Percentiles rank a stretch among this genome's conserved stretches.
phyloP scores from a whole-genome alignment of 2,888 invertebrate species.

The Boloria euphrosyne region DNA sequence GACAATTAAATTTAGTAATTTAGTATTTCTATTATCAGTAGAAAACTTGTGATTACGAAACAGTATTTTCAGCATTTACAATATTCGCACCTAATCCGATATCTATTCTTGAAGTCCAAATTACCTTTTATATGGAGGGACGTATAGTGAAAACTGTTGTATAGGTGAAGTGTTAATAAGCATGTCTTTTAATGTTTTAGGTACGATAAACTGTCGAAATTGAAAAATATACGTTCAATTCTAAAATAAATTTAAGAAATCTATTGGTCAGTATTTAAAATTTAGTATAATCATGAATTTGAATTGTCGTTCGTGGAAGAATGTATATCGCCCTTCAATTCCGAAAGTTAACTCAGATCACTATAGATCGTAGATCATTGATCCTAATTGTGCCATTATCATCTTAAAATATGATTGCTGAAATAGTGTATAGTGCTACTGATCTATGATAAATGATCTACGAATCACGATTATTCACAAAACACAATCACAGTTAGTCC shows the following conservation, averaged over 20 bases:
- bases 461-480: background rate
- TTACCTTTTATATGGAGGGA: slow-evolving; percentile 54
- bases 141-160: slow-evolving; percentile 52
- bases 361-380: slow-evolving; percentile 3
- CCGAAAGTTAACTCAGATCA: slow-evolving; percentile 21
- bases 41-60: slow-evolving; percentile 53
- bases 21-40: slow-evolving; percentile 37
- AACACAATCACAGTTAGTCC: background rate
- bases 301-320: background rate
- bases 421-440: background rate
- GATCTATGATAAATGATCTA: slow-evolving; percentile 3
- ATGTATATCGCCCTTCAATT: slow-evolving; percentile 17
- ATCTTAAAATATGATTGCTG: background rate
- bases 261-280: too few relatives aligned
- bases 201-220: slow-evolving; percentile 33
- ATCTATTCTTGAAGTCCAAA: slow-evolving; percentile 82
- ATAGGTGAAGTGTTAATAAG: slow-evolving; percentile 74
- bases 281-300: background rate
- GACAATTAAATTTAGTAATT: too few relatives aligned
- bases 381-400: background rate
- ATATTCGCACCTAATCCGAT: slow-evolving; percentile 73
- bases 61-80: slow-evolving; percentile 71
- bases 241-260: background rate
- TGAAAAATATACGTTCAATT: slow-evolving; percentile 14
- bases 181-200: slow-evolving; percentile 39